These are phyloP conservation scores for Cinclus cinclus DNA, from an alignment of 2,113 vertebrate species.

Conservation along the genomic window DNA sequence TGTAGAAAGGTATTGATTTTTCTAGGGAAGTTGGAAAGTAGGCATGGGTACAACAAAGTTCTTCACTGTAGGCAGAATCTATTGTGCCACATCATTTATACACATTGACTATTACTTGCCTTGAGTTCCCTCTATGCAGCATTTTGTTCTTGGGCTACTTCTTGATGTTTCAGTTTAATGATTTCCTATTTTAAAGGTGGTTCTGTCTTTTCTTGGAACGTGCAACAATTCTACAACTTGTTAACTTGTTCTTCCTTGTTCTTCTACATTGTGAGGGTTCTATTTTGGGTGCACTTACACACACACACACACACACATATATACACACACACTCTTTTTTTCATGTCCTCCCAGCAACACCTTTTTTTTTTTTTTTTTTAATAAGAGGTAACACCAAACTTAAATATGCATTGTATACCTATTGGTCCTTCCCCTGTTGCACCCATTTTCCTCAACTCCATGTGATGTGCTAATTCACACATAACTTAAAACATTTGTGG, in stretches of 20 bases:
- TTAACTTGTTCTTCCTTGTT: background rate
- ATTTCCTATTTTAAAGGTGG: background rate
- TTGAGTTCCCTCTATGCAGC: background rate
- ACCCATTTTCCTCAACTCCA: background rate
- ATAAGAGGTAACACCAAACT: background rate
- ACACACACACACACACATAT: too few species aligned
- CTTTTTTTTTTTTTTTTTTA: background rate
- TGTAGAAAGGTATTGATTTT: background rate
- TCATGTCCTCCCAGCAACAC: background rate
- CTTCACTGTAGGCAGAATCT: background rate
- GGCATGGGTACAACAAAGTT: background rate
- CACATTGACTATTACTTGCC: background rate
- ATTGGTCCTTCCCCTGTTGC: background rate
- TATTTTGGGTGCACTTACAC: background rate
- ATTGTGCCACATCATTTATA: background rate
- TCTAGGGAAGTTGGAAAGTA: background rate
- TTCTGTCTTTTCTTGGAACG: background rate
- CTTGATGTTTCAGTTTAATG: conserved; percentile 15
- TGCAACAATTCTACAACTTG: background rate
- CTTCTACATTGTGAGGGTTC: background rate
- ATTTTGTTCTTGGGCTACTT: background rate
- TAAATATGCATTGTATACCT: background rate
- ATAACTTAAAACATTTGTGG: background rate
- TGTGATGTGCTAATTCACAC: background rate
- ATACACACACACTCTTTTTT: too few species aligned